phyloP scores from a whole-genome alignment of 2,113 vertebrate species.

The Engraulis encrasicolus region DNA sequence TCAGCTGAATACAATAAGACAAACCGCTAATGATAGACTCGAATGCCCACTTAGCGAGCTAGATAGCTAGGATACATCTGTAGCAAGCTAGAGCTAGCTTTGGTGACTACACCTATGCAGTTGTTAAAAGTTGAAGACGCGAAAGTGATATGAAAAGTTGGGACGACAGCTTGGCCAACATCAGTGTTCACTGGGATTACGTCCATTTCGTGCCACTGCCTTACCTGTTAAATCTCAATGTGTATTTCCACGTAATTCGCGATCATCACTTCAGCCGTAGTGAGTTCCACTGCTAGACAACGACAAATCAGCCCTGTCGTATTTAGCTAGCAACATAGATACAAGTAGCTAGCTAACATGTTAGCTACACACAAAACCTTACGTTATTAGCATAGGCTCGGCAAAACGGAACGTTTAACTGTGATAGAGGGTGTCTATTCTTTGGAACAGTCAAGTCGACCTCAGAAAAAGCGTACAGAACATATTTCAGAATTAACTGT shows the following conservation, averaged over 20 bases:
- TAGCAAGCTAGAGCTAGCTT: background rate
- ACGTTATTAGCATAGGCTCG: background rate
- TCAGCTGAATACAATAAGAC: slow-evolving; percentile 5
- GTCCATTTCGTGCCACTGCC: background rate
- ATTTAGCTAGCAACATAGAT: slow-evolving; percentile 20
- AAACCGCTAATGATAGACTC: background rate
- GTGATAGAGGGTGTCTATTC: background rate
- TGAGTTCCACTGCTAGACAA: slow-evolving; percentile 43
- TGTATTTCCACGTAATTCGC: slow-evolving; percentile 31
- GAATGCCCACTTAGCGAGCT: slow-evolving; percentile 2
- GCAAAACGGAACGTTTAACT: background rate
- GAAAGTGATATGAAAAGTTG: slow-evolving; percentile 16
- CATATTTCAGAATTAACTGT: slow-evolving; percentile 23
- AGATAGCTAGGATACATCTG: background rate
- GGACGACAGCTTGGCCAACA: background rate
- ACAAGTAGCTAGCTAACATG: slow-evolving; percentile 33
- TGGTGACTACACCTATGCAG: background rate
- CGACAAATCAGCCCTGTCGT: slow-evolving; percentile 39
- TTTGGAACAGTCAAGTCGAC: background rate
- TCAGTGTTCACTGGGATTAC: background rate
- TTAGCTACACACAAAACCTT: slow-evolving; percentile 34
- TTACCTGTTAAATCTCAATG: slow-evolving; percentile 20
- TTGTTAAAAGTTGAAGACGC: slow-evolving; percentile 6
- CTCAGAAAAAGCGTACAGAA: background rate
- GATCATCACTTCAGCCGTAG: slow-evolving; percentile 48